Evolutionary conservation across 2,113 vertebrate genomes (phyloP), one percentile per base, ranked within the genome.

Genomic region (Desmodus rotundus): DNA sequence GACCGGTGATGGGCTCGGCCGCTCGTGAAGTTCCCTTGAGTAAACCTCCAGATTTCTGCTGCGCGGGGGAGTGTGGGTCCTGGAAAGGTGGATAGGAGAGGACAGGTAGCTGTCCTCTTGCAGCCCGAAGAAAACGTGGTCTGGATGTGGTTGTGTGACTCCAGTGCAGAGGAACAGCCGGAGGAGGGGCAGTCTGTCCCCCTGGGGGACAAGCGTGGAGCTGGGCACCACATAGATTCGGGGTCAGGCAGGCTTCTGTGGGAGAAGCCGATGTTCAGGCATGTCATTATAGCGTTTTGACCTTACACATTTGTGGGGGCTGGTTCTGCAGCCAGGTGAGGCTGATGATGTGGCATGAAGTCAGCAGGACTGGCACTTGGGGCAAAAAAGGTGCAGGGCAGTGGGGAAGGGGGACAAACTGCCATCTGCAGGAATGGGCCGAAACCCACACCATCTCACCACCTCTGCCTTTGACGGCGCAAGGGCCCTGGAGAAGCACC

Each of bases 391-490:
- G 6, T 28, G 52, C 22, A 2, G 63, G 36, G 28, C 17, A 7
- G 45, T 6, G 33, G n/a, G n/a, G 26, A 31, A 7, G 15, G 31
- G 56, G 28, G 61, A 41, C 58, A 41, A 5, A 15, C 77, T 38
- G 33, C n/a, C 54, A 22, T 74, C 92, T 20, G 3, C 47, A 31
- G 72, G 80, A 28, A 10, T 5, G 26, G 45, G 19, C 41, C 12
- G 50, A n/a, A 12, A 10, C 33, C 47, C 74, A 17, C 0, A 0
- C 10, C 19, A 2, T 16, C 47, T 91, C n/a, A 43, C 41, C 5
- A 28, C 56, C 22, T 41, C 50, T 31, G 6, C 2, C 9, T 15
- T 24, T 0, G 0, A 6, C 7, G 4, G 15, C 3, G 0, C 28
- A 2, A 33, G 67, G 47, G 22, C 47, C 28, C 38, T 19, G 16